Percentiles rank a stretch among this genome's conserved stretches.
Conservation (phyloP, 2,113 vertebrate species). For the Prunella himalayana region DNA sequence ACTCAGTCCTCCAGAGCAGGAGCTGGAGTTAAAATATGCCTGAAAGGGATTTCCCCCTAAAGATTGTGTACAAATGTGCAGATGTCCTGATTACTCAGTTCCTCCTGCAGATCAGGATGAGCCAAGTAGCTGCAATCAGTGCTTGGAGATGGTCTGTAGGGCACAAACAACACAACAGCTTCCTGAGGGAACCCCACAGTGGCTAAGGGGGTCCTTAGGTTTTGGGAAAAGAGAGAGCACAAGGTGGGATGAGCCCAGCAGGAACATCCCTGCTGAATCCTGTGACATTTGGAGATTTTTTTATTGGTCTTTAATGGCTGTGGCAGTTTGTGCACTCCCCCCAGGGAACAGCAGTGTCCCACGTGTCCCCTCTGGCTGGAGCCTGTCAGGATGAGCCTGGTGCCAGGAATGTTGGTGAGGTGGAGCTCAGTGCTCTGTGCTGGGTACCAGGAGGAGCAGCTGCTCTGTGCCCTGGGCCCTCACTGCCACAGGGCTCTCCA, state of each 20-base stretch:
- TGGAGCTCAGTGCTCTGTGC: not conserved
- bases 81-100: not conserved
- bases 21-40: not conserved
- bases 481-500: conserved; percentile 2
- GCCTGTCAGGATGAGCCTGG: not conserved
- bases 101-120: not conserved
- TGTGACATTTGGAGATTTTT: not conserved
- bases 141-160: not conserved
- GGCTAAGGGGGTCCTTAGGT: not conserved
- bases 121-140: not conserved
- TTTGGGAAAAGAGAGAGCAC: not conserved
- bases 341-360: not conserved
- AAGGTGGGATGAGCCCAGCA: not conserved
- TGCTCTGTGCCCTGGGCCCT: not conserved
- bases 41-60: not conserved
- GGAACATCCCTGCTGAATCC: fast-evolving
- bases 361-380: not conserved
- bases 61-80: not conserved
- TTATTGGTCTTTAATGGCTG: not conserved
- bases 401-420: not conserved
- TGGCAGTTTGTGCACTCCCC: not conserved
- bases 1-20: not conserved
- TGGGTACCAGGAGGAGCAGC: not conserved
- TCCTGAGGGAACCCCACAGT: not conserved
- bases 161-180: not conserved